These are phyloP conservation scores for Prunella strophiata DNA, from an alignment of 2,797 vertebrate species.

Conservation along the genomic window DNA sequence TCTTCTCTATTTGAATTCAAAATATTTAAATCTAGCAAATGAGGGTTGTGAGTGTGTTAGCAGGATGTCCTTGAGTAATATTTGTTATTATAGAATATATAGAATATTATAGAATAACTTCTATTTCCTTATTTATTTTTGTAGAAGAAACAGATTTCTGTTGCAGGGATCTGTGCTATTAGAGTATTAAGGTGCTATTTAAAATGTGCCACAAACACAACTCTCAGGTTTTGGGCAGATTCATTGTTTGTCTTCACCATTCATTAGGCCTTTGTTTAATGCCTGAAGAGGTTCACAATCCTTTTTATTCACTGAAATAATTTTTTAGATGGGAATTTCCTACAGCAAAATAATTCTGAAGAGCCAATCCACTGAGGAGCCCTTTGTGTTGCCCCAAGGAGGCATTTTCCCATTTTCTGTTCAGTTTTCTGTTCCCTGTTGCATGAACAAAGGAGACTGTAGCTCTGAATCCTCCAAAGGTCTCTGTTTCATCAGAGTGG, in stretches of 20 bases:
- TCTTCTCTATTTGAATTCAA: background rate
- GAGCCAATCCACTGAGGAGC: background rate
- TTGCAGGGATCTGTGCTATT: background rate
- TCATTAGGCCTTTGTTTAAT: background rate
- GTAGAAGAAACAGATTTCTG: background rate
- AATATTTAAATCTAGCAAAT: slow-evolving; percentile 46
- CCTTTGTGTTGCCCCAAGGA: background rate
- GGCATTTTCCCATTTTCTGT: background rate
- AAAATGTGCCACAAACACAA: background rate
- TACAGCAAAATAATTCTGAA: background rate
- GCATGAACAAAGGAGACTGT: slow-evolving; percentile 77
- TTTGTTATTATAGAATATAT: background rate
- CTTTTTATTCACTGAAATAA: background rate
- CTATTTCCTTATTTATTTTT: background rate
- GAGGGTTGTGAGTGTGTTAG: background rate
- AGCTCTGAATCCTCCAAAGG: slow-evolving; percentile 80
- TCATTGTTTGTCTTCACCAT: background rate
- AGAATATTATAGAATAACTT: background rate
- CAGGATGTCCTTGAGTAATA: background rate
- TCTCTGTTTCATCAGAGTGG: slow-evolving; percentile 76
- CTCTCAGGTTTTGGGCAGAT: background rate
- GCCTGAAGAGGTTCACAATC: background rate
- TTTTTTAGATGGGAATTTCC: background rate
- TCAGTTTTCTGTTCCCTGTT: slow-evolving; percentile 70
- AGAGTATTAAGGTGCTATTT: background rate